Base-by-base conservation (phyloP, 2,888 invertebrate species). In the Rugalucina vietnamica region DNA sequence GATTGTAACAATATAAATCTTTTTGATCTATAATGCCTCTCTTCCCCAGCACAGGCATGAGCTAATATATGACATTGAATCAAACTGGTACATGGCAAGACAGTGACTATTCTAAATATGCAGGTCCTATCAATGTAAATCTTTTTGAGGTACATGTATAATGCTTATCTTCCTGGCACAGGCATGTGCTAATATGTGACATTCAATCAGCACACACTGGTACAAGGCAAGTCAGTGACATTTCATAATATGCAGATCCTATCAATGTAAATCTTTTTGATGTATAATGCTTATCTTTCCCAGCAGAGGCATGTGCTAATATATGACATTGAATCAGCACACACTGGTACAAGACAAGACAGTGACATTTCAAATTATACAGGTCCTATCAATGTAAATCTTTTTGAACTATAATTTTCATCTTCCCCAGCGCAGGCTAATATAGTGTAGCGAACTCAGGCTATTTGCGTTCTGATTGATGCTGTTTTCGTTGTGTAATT, bases 281-380 rank as follows among this genome's bases (percentile, higher is more conserved):
- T 5, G 24, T 4, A 24, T 24, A 1, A n/a, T 60, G 39, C 34
- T 27, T 37, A 37, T 76, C 34, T 76, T 24, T 65, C 76, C 76
- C 65, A 76, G 76, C 60, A 76, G 65, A 76, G 76, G 65, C 76
- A 76, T 76, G 76, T 76, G 78, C 78, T 78, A 78, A 78, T 71
- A 36, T 54, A 4, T 71, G 10, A 34, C 24, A 50, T 10, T n/a
- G 50, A 10, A 78, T 78, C 71, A 78, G 78, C 78, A 54, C 71
- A 70, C 29, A n/a, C 78, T 50, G 21, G 78, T 50, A 70, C 71
- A 24, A 78, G 78, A 71, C n/a, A 32, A 78, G 21, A 78, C 10
- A 49, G 37, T 1, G 18, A 18, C 32, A 3, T n/a, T n/a, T n/a
- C n/a, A n/a, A n/a, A n/a, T n/a, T n/a, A n/a, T n/a, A n/a, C n/a